Base-by-base conservation (phyloP, 1,140 invertebrate species). In the Aethina tumida region DNA sequence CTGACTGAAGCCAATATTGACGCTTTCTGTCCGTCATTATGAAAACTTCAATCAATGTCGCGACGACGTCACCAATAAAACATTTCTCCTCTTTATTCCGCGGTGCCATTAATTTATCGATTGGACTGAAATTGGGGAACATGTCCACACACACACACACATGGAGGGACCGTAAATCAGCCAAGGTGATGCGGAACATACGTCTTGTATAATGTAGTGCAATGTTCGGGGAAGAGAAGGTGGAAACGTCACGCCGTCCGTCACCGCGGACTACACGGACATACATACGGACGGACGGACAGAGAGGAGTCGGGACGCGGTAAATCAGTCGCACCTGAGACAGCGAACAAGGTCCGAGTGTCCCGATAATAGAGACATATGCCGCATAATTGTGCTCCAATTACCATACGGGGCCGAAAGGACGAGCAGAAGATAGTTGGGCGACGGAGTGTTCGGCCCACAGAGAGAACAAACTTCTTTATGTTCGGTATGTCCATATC, bases 301-400 rank as follows among this genome's bases (percentile, higher is more conserved):
- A 29, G 39, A 28, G 24, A 27, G 18, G 29, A 24, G 22, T 7
- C 22, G 6, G 22, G 20, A 18, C 14, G 31, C 39, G 35, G 43
- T 50, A 50, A 50, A 50, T 50, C 47, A 50, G 47, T 46, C 44
- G 43, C 47, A 50, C 47, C 47, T 50, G 47, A 50, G 47, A 50
- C 47, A 50, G 25, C 32, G 28, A 46, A 50, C 47, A 50, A 50
- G 47, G 43, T 41, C 33, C 47, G 33, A 47, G 43, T 50, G 47
- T 47, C 47, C 37, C 37, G 47, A 47, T 50, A 50, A 50, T 50
- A 50, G 47, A 50, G 47, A 50, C 47, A 50, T 50, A 50, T 47
- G 47, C 43, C 36, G 47, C 43, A 50, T 50, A 50, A 50, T 50
- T 50, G 47, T 35, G 35, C 21, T 28, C 43, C 43, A 50, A 47